A percentile compares a stretch with the other conserved stretches of the same genome.
Evolutionary conservation across 2,797 vertebrate genomes (phyloP).

Genomic region (Linurgus olivaceus): DNA sequence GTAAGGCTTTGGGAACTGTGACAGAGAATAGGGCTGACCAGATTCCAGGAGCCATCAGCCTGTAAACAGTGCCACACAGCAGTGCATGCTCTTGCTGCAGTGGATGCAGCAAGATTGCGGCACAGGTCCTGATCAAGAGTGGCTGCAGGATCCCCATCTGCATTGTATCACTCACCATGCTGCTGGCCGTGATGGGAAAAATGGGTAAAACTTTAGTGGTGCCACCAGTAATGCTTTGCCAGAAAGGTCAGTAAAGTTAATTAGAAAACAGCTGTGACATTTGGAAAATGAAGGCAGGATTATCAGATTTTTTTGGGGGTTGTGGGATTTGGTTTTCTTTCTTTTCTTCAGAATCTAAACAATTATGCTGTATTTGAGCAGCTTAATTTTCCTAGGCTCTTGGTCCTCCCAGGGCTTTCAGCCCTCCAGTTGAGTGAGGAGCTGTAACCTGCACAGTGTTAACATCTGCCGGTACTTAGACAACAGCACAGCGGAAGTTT

Average conservation of each 20-base stretch:
- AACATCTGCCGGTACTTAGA: not conserved
- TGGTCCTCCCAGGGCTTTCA: not conserved
- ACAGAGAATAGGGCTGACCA: not conserved
- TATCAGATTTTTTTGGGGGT: not conserved
- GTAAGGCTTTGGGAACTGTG: not conserved
- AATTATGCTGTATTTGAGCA: not conserved
- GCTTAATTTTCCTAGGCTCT: not conserved
- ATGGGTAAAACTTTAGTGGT: not conserved
- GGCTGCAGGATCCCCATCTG: not conserved
- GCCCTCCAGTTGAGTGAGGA: not conserved
- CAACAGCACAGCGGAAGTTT: not conserved
- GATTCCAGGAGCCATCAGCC: accelerated
- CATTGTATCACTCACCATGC: not conserved
- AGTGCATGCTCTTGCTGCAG: not conserved
- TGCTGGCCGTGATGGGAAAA: not conserved
- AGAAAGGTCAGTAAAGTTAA: not conserved
- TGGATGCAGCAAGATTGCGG: not conserved
- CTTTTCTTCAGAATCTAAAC: not conserved
- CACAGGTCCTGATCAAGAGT: not conserved
- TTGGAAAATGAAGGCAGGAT: not conserved
- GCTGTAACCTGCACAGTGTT: not conserved
- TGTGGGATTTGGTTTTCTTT: not conserved
- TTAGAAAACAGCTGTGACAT: not conserved
- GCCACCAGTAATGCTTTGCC: not conserved
- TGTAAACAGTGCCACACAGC: accelerated